Conservation (phyloP, 2,797 vertebrate genomes). For the Scarus forsteni region DNA sequence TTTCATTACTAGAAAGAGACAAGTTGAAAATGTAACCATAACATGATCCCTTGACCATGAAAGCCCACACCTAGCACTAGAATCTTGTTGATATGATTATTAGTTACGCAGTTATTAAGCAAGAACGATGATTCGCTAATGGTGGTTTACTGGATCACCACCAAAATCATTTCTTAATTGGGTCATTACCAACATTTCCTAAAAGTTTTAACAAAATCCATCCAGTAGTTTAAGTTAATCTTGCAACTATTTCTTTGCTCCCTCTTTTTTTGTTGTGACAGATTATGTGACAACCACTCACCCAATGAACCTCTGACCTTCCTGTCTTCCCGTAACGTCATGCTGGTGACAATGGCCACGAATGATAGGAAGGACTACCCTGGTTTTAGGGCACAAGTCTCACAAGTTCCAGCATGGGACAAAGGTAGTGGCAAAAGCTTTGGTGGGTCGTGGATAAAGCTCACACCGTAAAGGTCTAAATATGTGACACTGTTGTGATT, state of each 20-base stretch:
- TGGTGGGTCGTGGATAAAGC: no score
- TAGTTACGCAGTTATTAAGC: no score
- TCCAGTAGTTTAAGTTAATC: background rate
- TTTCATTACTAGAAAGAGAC: no score
- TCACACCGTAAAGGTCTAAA: background rate
- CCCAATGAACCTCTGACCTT: slow-evolving; percentile 90
- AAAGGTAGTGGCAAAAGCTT: slow-evolving; percentile 70
- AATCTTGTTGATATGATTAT: no score
- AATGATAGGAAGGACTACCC: slow-evolving; percentile 83
- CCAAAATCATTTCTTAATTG: no score
- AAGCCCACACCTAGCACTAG: no score
- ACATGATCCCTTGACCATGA: no score
- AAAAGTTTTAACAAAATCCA: no score
- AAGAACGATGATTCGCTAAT: no score
- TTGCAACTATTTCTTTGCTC: background rate
- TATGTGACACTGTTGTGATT: background rate
- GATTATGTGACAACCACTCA: slow-evolving; percentile 90
- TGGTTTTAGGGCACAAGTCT: slow-evolving; percentile 89
- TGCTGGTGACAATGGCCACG: slow-evolving; percentile 90
- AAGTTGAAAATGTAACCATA: no score
- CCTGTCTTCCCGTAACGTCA: slow-evolving; percentile 94
- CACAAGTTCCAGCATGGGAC: slow-evolving; percentile 79
- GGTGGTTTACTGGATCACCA: no score
- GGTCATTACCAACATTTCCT: no score
- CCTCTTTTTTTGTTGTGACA: slow-evolving; percentile 59